Base-by-base conservation (phyloP, 2,888 invertebrate species). In the Scaptomyza parva region DNA sequence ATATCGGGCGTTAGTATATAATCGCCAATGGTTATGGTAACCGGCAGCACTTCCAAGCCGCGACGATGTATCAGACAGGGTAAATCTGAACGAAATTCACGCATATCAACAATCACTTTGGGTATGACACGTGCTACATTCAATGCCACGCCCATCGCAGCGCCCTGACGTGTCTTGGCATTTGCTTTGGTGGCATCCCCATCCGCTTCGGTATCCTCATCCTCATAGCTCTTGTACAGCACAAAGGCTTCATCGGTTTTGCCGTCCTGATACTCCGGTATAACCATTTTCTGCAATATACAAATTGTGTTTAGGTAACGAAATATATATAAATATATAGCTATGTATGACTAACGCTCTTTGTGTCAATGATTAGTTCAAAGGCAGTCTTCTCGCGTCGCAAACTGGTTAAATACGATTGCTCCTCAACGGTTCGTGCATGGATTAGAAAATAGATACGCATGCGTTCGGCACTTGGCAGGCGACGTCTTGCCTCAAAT, bases 1-100 rank as follows among this genome's bases (percentile, higher is more conserved):
- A 99, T 96, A 20, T 98, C 97, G 0, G 98, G 97, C 0, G 99
- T 97, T 14, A 99, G 93, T 88, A 99, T 97, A 90, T 99, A 99
- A 92, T 99, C 99, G 0, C 99, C 99, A 63, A 99, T 95, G 86
- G 95, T 94, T 44, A 98, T 93, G n/a, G 97, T 97, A 1, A 97
- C 93, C 0, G 98, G 97, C 77, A 97, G 95, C 52, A 99, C 96
- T 89, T 97, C 96, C 63, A 99, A 96, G 7, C 98, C 98, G 55
- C 97, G 94, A 88, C 96, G 96, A 90, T 99, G 98, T 61, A 99
- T 94, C 47, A 99, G 92, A 2, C 98, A 96, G 0, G 99, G 99
- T 50, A 99, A 93, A 91, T 99, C 99, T 57, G 98, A 98, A 37
- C 99, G 94, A 91, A 99, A 99, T 92, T 99, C 99, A 78, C 99